Evolutionary conservation across 2,113 vertebrate species (phyloP), one percentile per base, ranked within the genome.

Genomic region (Oxygymnocypris stewartii): DNA sequence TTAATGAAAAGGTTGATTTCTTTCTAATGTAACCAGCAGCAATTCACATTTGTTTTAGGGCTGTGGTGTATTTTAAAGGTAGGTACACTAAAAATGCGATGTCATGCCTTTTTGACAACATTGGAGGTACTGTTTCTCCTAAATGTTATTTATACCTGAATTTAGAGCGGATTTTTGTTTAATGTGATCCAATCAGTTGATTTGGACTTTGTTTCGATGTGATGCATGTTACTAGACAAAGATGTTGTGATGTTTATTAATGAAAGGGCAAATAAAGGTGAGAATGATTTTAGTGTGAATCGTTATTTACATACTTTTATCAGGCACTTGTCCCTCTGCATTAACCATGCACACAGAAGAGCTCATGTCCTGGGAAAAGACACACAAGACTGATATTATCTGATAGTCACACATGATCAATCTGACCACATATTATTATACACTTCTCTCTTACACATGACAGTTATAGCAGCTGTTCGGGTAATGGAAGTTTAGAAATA

Each of bases 341-440:
- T 90, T 87, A 74, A 91, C 92, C 85, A 90, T 93, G 94, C 92
- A 75, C 91, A 94, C 91, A 88, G 91, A 87, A 63, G 92, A 93
- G 94, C 91, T 95, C 95, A 95, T 95, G 92, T 93, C 94, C 95
- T 95, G 59, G 42, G 9, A 88, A 42, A 84, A 84, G 67, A 78
- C 61, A 81, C 14, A 84, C n/a, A 81, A 61, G 44, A 82, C 54
- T 44, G 31, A n/a, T 63, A n/a, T 23, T 31, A 23, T 54, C 28
- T 75, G 73, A 75, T 47, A 47, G 40, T 47, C 73, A 40, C 28
- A 67, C 31, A 35, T 69, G 28, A 31, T 14, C 37, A 35, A 35
- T 67, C 13, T 35, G 65, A 16, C 13, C 65, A 67, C 28, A 35
- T 14, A 31, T 65, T 59, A 20, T 59, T 11, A n/a, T 28, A 12